Percentiles rank a stretch among this genome's conserved stretches.
phyloP scores from a whole-genome alignment of 2,113 vertebrate genomes.

The Daubentonia madagascariensis region DNA sequence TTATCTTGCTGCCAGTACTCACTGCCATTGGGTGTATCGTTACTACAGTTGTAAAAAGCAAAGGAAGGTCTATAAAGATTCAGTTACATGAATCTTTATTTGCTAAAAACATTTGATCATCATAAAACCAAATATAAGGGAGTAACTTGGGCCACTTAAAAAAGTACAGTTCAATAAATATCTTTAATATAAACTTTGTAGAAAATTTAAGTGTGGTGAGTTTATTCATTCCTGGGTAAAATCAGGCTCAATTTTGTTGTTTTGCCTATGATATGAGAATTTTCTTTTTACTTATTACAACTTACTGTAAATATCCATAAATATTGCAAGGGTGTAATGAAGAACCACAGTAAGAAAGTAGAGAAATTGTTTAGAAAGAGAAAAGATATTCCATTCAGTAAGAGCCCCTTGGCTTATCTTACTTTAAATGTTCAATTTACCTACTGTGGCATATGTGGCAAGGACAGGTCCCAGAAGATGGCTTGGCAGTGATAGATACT shows the following conservation, averaged over 20 bases:
- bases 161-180: not conserved
- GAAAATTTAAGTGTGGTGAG: not conserved
- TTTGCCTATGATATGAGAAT: not conserved
- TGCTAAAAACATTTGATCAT: not conserved
- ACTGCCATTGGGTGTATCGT: fast-evolving
- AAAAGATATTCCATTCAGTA: not conserved
- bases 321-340: not conserved
- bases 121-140: not conserved
- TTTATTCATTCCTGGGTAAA: not conserved
- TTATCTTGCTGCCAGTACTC: not conserved
- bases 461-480: not conserved
- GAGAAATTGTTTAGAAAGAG: not conserved
- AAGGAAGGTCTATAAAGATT: not conserved
- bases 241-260: not conserved
- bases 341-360: not conserved
- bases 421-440: not conserved
- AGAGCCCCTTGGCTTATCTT: not conserved
- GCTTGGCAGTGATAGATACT: not conserved
- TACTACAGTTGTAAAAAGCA: not conserved
- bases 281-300: not conserved
- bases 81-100: not conserved
- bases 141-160: not conserved
- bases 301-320: not conserved
- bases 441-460: not conserved
- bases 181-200: not conserved